Base-by-base conservation (phyloP, 2,113 vertebrate genomes). In the Dissostichus mawsoni region DNA sequence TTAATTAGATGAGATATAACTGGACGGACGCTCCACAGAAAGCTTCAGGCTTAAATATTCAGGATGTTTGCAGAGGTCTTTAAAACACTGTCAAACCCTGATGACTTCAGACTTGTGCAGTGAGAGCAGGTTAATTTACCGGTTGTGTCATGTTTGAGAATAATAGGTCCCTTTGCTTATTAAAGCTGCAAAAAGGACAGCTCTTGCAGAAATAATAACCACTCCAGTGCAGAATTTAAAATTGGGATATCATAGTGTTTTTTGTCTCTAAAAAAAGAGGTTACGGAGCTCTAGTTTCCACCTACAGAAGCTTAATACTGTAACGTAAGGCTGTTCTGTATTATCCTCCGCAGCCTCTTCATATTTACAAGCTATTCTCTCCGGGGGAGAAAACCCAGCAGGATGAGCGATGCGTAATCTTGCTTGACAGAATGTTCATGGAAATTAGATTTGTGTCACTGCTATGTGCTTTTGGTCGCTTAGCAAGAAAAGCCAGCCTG, bases 381-480 rank as follows among this genome's bases (percentile, higher is more conserved):
- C 71, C 23, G 7, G 72, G 85, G 82, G 65, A 68, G 77, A 36
- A 64, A 78, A 79, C 58, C 65, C 69, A 86, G 73, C 74, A 71
- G 73, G 75, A 87, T 81, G 77, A 82, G 25, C 45, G 69, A 71
- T 52, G 71, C 4, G 13, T 87, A 84, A 87, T 92, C 82, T 87
- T 63, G 64, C 50, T 45, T 81, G 86, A 82, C 77, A 86, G 78
- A 74, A 70, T 87, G 86, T 59, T 87, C 58, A 61, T 86, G 68
- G 86, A 80, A 87, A 79, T 81, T 77, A 68, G 71, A 65, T 75
- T 69, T 1, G 51, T 79, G 67, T 76, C 78, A 68, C 75, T 69
- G 74, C 69, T 73, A 65, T 58, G 36, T 83, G 69, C 62, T 67
- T 86, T 86, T 47, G 48, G 66, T 78, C 64, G 10, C 68, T 74